These are phyloP conservation scores for Sternarchorhynchus goeldii DNA, from an alignment of 2,797 vertebrate species.

Conservation along the genomic window DNA sequence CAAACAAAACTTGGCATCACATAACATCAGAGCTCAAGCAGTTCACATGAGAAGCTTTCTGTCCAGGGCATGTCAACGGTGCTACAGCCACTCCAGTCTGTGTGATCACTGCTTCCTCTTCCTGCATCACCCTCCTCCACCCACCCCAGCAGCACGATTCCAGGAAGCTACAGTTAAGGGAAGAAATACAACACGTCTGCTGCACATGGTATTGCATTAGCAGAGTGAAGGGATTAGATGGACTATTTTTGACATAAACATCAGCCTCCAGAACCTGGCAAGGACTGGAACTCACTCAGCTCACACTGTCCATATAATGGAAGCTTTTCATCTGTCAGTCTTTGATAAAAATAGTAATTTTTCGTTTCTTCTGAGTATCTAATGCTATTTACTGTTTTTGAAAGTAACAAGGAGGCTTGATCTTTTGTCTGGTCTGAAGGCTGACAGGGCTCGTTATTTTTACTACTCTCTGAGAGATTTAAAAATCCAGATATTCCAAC, in stretches of 20 bases:
- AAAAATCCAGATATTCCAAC: too few relatives aligned
- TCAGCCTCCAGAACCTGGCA: conserved; percentile 27
- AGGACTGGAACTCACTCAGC: conserved; percentile 38
- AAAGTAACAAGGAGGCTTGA: conserved; percentile 18
- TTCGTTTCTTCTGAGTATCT: conserved; percentile 24
- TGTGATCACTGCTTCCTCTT: too few relatives aligned
- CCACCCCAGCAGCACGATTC: conserved; percentile 55
- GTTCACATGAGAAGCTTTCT: conserved; percentile 58
- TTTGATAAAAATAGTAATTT: conserved; percentile 40
- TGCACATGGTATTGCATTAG: conserved; percentile 33
- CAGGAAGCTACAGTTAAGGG: conserved; percentile 35
- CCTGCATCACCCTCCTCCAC: conserved; percentile 46
- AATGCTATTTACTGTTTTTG: conserved; percentile 22
- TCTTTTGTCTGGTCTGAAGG: conserved; percentile 5
- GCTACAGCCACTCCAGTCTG: not conserved
- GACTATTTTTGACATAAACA: conserved; percentile 40
- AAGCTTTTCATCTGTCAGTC: conserved; percentile 47
- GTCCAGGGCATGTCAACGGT: conserved; percentile 63
- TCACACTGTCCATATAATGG: conserved; percentile 38
- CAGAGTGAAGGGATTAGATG: conserved; percentile 35
- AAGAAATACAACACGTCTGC: conserved; percentile 35
- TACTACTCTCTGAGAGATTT: too few relatives aligned
- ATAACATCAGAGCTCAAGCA: conserved; percentile 66
- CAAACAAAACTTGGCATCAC: conserved; percentile 66
- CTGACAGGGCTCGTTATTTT: not conserved